A percentile compares a stretch with the other conserved stretches of the same genome.
These are phyloP conservation scores for Aphelinus certus DNA, from an alignment of 1,140 invertebrate species.

Conservation along the genomic window DNA sequence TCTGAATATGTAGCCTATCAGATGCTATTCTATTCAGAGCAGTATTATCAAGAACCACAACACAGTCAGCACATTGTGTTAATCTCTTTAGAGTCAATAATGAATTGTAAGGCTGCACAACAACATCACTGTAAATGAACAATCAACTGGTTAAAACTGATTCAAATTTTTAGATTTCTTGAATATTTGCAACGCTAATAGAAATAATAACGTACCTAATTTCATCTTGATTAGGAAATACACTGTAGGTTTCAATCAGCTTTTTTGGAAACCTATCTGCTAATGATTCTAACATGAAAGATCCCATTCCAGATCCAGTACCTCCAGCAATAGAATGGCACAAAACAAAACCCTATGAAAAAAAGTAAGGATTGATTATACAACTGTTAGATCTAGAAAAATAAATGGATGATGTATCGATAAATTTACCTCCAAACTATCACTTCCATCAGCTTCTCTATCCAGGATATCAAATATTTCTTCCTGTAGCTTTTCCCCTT, in stretches of 20 bases:
- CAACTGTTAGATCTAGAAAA: slow-evolving; percentile 3
- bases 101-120: slow-evolving; percentile 99
- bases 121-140: slow-evolving; percentile 84
- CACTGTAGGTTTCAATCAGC: slow-evolving; percentile 97
- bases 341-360: slow-evolving; percentile 90
- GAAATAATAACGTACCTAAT: slow-evolving; percentile 71
- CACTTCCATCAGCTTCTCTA: slow-evolving; percentile 97
- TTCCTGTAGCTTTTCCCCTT: slow-evolving; percentile 93
- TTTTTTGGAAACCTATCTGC: slow-evolving; percentile 98
- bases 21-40: slow-evolving; percentile 96
- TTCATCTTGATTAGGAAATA: slow-evolving; percentile 99
- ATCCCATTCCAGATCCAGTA: slow-evolving; percentile 98
- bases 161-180: slow-evolving; percentile 2
- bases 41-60: slow-evolving; percentile 98
- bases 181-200: not conserved
- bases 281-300: slow-evolving; percentile 91
- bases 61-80: slow-evolving; percentile 96
- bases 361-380: slow-evolving; percentile 13
- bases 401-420: slow-evolving; percentile 3
- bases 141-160: slow-evolving; percentile 23
- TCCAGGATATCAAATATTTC: slow-evolving; percentile 99
- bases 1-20: slow-evolving; percentile 93
- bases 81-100: slow-evolving; percentile 93
- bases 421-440: slow-evolving; percentile 86
- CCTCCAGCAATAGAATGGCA: slow-evolving; percentile 99